Base-by-base conservation (phyloP, 2,888 invertebrate genomes). In the Listrodromus nycthemerus region DNA sequence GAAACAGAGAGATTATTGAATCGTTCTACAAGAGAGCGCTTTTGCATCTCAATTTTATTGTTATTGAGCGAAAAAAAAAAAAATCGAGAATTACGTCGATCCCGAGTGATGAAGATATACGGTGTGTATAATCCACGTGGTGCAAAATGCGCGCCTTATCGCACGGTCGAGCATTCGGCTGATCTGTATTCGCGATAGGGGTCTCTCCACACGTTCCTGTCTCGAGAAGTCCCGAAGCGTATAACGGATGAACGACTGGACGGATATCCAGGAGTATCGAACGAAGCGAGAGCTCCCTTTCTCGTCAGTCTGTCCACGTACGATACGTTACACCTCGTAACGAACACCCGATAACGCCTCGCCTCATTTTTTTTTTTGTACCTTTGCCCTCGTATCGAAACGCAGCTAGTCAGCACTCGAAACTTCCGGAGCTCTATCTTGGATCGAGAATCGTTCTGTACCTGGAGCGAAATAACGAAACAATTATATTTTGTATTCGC, bases 321-420 rank as follows among this genome's bases (percentile, higher is more conserved):
- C 84, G 79, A 80, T 61, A 84, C 82, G 79, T 84, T 82, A 84
- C 79, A 75, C 74, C 52, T 75, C 80, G 80, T 82, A 82, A 78
- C 79, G 77, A 74, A 82, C 80, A 55, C 69, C 65, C 82, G 69
- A 84, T 84, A 84, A 81, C 70, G 74, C 77, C 63, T 30, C 48
- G 74, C 70, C 48, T 78, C 50, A 55, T 66, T 37, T 80, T 48
- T 37, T 45, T 77, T 37, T 66, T 79, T 70, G 48, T 74, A 66
- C 58, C 30, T 61, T 21, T 10, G 55, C 52, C 10, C 33, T 69
- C 45, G 19, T 16, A 58, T 27, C 61, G 33, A 37, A 21, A 16
- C 21, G 41, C 13, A 24, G n/a, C 33, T n/a, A 50, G 33, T 27
- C 37, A 27, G 61, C 63, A 19, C 13, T 37, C 24, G 24, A 50